These are phyloP conservation scores for Oreocharis arfaki DNA, from an alignment of 2,113 vertebrate genomes.

Conservation along the genomic window DNA sequence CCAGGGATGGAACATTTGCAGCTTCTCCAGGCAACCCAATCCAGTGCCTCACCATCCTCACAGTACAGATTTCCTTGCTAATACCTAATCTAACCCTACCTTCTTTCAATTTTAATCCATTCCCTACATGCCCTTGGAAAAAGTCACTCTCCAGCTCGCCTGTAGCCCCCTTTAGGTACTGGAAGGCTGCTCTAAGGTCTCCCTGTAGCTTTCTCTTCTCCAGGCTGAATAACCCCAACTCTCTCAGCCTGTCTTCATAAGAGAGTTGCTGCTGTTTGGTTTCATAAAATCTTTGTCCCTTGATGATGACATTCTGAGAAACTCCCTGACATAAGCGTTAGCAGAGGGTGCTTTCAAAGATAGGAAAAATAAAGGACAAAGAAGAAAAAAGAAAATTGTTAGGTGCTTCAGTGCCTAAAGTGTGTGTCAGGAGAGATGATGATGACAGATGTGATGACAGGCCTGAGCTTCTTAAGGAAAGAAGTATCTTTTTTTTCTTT, in stretches of 20 bases:
- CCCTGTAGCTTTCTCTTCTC: neutral
- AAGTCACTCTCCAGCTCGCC: neutral
- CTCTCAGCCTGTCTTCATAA: neutral
- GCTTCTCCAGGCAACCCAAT: neutral
- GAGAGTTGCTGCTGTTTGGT: neutral
- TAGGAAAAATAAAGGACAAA: neutral
- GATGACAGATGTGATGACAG: neutral
- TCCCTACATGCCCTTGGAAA: neutral
- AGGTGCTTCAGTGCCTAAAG: neutral
- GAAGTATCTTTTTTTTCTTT: neutral
- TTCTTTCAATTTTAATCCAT: neutral
- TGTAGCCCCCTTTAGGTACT: neutral
- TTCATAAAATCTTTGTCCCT: neutral
- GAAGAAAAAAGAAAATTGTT: neutral
- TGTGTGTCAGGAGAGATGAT: neutral
- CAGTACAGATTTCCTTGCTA: neutral
- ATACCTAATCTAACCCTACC: neutral
- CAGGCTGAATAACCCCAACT: neutral
- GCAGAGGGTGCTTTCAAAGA: neutral
- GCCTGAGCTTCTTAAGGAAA: neutral
- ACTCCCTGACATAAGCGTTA: neutral
- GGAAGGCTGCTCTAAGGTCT: neutral
- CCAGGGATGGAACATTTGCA: neutral
- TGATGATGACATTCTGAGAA: neutral
- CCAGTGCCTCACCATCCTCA: neutral